Evolutionary conservation across 35 echinoderm and acorn worm species (phyloP).

Genomic region (Anneissia japonica): DNA sequence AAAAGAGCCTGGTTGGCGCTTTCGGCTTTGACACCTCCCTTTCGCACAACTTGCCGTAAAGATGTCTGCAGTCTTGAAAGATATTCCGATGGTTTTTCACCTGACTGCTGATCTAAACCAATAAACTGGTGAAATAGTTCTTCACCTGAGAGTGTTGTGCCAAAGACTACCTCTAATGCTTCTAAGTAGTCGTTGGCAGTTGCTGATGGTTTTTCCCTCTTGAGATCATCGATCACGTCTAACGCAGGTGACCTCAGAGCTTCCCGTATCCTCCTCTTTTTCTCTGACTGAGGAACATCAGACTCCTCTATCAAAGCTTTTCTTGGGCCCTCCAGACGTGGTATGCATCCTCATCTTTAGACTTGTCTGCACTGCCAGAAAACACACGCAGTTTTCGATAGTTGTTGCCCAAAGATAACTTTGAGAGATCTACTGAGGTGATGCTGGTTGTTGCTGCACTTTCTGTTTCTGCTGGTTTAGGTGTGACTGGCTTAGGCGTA

Average conservation of each 20-base stretch:
- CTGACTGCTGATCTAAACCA: slow-evolving; percentile 3
- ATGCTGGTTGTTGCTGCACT: too few relatives aligned
- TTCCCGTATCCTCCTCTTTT: slow-evolving; percentile 1
- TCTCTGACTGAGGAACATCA: slow-evolving; percentile 6
- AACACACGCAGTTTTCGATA: slow-evolving; percentile 13
- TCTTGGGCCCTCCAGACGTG: slow-evolving; percentile 4
- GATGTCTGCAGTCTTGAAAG: background rate
- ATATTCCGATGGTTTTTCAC: slow-evolving; percentile 7
- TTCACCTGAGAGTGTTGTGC: slow-evolving; percentile 8
- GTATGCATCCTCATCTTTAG: slow-evolving; percentile 6
- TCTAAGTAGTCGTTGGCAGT: slow-evolving; percentile 19
- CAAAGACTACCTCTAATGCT: slow-evolving; percentile 29
- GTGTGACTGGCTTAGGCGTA: too few relatives aligned
- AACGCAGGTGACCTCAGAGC: slow-evolving; percentile 32
- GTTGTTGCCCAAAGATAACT: background rate
- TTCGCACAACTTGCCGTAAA: background rate
- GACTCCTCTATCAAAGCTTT: slow-evolving; percentile 11
- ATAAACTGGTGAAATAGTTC: slow-evolving; percentile 31
- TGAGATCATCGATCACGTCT: slow-evolving; percentile 28
- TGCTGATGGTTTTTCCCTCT: slow-evolving; percentile 9
- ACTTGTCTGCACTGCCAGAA: background rate
- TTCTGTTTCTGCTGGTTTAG: too few relatives aligned
- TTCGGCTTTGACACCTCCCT: background rate
- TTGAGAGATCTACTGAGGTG: background rate
- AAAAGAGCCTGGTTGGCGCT: background rate